Evolutionary conservation across 1,140 invertebrate genomes (phyloP).

Genomic region (Rhizoglyphus robini): DNA sequence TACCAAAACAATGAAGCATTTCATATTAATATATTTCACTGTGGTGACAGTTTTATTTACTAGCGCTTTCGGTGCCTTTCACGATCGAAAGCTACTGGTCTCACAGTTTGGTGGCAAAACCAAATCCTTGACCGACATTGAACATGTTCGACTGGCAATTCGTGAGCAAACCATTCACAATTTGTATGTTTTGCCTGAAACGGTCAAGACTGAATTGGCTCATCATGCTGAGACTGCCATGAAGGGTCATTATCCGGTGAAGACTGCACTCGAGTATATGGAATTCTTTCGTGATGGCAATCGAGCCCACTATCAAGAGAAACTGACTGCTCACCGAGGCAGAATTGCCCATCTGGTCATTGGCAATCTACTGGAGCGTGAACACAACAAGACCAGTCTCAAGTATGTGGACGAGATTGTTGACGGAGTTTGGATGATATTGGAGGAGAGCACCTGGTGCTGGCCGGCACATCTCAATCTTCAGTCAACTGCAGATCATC

Average conservation of each 20-base stretch:
- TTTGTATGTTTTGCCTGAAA: neutral
- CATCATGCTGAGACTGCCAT: neutral
- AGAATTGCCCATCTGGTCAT: neutral
- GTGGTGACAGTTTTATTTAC: too few relatives aligned
- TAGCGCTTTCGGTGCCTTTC: too few relatives aligned
- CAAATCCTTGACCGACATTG: neutral
- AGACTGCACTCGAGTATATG: neutral
- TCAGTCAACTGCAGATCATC: neutral
- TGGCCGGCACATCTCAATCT: neutral
- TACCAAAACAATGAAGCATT: too few relatives aligned
- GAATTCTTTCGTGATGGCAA: neutral
- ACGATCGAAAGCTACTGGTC: neutral
- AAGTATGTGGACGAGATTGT: constrained; percentile 18
- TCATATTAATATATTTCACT: too few relatives aligned
- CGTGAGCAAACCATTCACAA: neutral
- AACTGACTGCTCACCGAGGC: neutral
- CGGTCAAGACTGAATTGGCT: neutral
- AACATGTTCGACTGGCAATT: neutral
- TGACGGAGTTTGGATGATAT: constrained; percentile 16
- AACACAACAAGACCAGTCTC: neutral
- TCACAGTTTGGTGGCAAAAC: neutral
- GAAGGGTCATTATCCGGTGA: neutral
- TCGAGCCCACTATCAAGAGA: neutral
- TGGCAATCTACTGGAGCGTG: neutral
- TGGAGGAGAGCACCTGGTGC: constrained; percentile 12